Base-by-base conservation (phyloP, 2,888 invertebrate species). In the Spodoptera littoralis region DNA sequence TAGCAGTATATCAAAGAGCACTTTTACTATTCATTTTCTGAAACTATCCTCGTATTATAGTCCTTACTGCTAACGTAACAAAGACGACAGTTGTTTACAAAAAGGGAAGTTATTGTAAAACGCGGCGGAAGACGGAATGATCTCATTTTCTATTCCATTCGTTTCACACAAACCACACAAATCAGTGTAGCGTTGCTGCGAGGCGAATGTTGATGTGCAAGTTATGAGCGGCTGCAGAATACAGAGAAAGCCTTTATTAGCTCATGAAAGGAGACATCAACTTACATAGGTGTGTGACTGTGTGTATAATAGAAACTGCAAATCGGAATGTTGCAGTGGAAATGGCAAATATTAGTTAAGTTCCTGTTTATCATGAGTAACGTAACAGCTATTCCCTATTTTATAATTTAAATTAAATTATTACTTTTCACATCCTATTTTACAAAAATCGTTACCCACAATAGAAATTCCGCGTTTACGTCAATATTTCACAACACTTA, bases 61-160 rank as follows among this genome's bases (percentile, higher is more conserved):
- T 44, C 58, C 64, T 53, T 63, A 49, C 2, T 48, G 30, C 18
- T 11, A 30, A 50, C 24, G 63, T 65, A 59, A 71, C 60, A 69
- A 61, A 62, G 54, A 56, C 53, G 55, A 65, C 60, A 70, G 74
- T 73, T 65, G 55, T 13, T 41, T 55, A 63, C 51, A 66, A 65
- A 76, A 73, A 70, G 52, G 65, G 60, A 62, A 78, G 73, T 78
- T 80, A 80, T 80, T 82, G 79, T 80, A 75, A 74, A 80, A 72
- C 74, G 75, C 62, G 72, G 72, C 44, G 73, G 80, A 83, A 87
- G 84, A 87, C 83, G 80, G 84, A 89, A 85, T 86, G 86, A 85
- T 89, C 88, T 89, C 88, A 90, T 90, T 90, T 87, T 87, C 88
- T 86, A 90, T 91, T 90, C 90, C 86, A 89, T 89, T 88, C 90